These are phyloP conservation scores for Tarsius wallacei DNA, from an alignment of 2,797 vertebrate species.

Conservation along the genomic window DNA sequence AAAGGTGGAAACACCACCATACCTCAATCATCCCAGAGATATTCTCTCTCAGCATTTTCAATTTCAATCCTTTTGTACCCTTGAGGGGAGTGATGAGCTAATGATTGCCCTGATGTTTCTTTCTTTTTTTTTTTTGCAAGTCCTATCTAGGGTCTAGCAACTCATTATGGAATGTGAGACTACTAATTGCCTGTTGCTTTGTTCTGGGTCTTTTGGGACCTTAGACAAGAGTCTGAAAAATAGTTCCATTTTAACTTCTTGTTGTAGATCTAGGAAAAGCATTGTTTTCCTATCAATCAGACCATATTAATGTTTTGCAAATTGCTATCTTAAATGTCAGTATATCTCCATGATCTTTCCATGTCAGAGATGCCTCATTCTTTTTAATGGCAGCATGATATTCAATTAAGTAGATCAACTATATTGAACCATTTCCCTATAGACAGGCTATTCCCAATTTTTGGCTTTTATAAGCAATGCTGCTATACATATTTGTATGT, in stretches of 20 bases:
- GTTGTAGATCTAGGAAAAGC: background rate
- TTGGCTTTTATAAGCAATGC: background rate
- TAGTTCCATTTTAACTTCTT: conserved; percentile 4
- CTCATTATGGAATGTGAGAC: background rate
- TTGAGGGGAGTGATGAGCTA: background rate
- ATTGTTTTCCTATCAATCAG: background rate
- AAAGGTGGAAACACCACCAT: background rate
- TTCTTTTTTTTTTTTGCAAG: background rate
- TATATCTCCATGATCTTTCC: background rate
- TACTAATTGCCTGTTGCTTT: background rate
- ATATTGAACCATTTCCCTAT: background rate
- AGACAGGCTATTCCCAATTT: background rate
- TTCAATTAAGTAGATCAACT: background rate
- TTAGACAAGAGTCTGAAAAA: conserved; percentile 27
- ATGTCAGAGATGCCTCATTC: conserved; percentile 2
- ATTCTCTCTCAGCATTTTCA: background rate
- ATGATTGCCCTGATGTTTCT: background rate
- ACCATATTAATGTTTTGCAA: background rate
- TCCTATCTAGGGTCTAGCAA: background rate
- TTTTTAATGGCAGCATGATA: conserved; percentile 18
- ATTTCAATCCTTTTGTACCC: background rate
- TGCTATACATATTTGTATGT: background rate
- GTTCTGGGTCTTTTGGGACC: conserved; percentile 9
- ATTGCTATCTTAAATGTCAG: background rate
- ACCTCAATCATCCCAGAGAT: background rate